These are phyloP conservation scores for Drosophila parvula DNA, from an alignment of 1,140 invertebrate genomes.

Conservation along the genomic window DNA sequence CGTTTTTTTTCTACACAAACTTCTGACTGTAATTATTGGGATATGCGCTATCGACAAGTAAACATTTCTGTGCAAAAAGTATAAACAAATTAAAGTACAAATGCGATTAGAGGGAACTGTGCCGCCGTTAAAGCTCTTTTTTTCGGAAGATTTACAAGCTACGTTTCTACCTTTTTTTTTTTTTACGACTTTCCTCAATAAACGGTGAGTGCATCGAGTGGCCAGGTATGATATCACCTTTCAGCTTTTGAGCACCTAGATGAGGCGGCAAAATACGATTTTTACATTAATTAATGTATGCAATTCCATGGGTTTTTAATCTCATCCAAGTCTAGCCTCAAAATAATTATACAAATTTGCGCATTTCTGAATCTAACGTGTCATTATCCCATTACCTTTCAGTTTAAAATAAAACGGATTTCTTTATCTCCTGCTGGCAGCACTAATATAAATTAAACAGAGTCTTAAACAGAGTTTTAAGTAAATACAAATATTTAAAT, in stretches of 20 bases:
- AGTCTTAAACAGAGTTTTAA: no score
- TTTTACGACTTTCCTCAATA: slow-evolving; percentile 28
- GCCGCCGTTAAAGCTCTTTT: neutral
- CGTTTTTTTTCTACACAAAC: neutral
- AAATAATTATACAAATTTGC: no score
- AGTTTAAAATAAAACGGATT: no score
- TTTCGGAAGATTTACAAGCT: slow-evolving; percentile 15
- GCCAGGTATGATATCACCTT: neutral
- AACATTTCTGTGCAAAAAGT: neutral
- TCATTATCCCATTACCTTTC: no score
- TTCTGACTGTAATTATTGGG: neutral
- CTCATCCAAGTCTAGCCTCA: no score
- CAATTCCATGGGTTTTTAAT: no score
- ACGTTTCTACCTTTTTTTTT: neutral
- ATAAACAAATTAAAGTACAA: slow-evolving; percentile 1
- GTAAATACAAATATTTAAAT: no score
- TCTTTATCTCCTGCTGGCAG: no score
- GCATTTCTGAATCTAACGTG: no score
- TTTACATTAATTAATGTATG: no score
- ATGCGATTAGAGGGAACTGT: slow-evolving; percentile 1
- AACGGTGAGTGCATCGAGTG: slow-evolving; percentile 1
- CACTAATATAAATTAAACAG: no score
- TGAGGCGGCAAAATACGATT: no score
- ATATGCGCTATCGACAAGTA: neutral
- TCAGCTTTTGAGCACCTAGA: neutral